A percentile compares a stretch with the other conserved stretches of the same genome.
Conservation (phyloP, 2,888 invertebrate species). For the Hydropsyche betteni region DNA sequence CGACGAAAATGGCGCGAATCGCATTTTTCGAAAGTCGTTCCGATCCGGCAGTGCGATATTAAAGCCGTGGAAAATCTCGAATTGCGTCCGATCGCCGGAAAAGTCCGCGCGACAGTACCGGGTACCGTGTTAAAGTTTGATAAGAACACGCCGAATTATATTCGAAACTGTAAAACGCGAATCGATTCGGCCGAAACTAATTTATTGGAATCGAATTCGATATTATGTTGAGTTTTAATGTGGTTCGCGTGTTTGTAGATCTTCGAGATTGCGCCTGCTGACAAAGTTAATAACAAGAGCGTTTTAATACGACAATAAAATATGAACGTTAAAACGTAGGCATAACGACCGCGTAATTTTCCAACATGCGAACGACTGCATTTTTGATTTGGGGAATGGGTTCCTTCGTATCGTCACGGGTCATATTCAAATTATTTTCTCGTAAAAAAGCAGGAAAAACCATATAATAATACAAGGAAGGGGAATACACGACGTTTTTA, state of each 20-base stretch:
- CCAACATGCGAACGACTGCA: slow-evolving; percentile 3
- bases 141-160: too few species aligned
- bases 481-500: neutral
- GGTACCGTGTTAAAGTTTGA: too few species aligned
- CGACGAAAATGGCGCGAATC: too few species aligned
- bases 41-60: too few species aligned
- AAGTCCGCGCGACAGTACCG: too few species aligned
- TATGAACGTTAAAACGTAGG: slow-evolving; percentile 6
- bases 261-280: neutral
- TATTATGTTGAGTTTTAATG: neutral
- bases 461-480: neutral
- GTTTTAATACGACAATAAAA: slow-evolving; percentile 15
- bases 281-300: neutral
- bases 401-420: neutral
- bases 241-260: neutral
- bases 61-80: too few species aligned
- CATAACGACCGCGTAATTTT: neutral
- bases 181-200: too few species aligned
- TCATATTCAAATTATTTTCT: slow-evolving; percentile 18
- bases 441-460: slow-evolving; percentile 6
- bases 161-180: too few species aligned
- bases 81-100: too few species aligned
- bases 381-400: neutral
- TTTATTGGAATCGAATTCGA: neutral
- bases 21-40: too few species aligned